Percentiles rank a stretch among this genome's conserved stretches.
Conservation (phyloP, 2,113 vertebrate genomes). For the Macrotis lagotis region DNA sequence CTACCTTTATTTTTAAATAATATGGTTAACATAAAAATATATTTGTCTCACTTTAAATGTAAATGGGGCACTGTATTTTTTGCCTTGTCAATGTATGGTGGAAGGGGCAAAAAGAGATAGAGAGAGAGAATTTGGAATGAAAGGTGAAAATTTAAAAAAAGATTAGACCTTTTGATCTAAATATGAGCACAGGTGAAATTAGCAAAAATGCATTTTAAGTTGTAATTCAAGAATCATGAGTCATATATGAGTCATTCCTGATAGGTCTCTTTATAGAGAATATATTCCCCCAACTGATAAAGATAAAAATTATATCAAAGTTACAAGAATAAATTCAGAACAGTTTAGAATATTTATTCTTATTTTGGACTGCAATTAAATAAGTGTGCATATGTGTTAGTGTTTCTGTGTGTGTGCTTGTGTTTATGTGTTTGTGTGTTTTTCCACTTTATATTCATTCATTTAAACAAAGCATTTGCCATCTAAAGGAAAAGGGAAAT, state of each 20-base stretch:
- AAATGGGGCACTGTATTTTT: background rate
- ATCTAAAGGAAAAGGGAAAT: background rate
- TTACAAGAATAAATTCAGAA: background rate
- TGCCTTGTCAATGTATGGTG: background rate
- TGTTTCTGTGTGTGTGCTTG: too few relatives aligned
- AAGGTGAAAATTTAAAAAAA: background rate
- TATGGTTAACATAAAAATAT: background rate
- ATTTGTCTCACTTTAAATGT: background rate
- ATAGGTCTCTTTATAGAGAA: background rate
- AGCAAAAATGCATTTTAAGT: background rate
- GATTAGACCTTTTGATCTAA: background rate
- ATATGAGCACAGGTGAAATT: background rate
- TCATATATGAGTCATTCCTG: background rate
- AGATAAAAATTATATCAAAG: background rate
- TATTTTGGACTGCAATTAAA: background rate
- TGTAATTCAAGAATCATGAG: background rate
- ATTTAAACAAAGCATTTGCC: background rate
- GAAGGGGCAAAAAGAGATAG: background rate
- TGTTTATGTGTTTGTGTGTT: background rate
- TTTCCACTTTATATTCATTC: background rate
- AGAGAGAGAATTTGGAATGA: background rate
- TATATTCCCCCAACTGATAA: background rate
- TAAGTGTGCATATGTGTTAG: accelerated
- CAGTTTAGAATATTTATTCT: background rate
- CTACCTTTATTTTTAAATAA: background rate